Base-by-base conservation (phyloP, 2,113 vertebrate genomes). In the Anoura caudifer region DNA sequence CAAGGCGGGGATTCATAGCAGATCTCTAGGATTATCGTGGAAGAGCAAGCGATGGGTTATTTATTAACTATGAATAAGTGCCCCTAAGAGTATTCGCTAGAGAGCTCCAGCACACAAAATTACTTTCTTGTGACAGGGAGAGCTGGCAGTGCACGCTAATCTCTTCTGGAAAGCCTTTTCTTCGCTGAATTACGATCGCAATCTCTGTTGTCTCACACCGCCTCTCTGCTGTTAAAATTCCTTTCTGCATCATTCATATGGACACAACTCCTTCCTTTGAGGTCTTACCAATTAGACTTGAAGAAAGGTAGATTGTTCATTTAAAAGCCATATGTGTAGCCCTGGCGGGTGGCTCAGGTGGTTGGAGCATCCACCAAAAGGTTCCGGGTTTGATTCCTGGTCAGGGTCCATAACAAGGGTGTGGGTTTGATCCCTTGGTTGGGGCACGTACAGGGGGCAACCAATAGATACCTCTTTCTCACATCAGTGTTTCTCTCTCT, bases 221-320 rank as follows among this genome's bases (percentile, higher is more conserved):
- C 70, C 84, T 88, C 87, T 75, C 72, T 93, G 28, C 87, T 95
- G 90, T 92, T 91, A 93, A 97, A 93, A 97, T 97, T 97, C 95
- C 92, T 97, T 94, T 94, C 95, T 94, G 72, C 94, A 96, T 85
- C 95, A 95, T 97, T 95, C 92, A 94, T 83, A 54, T 9, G 41
- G 54, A 38, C 92, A 90, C 73, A 97, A 97, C 93, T 90, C 75
- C 86, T 97, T 89, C 43, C 83, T 91, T 93, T 93, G 95, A 90
- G 86, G 36, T 72, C 84, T 63, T 72, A 89, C 59, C 89, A 91
- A 81, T 75, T 59, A 90, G 43, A 59, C 80, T 90, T 90, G 38
- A 36, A 95, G 52, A 91, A 97, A 94, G 95, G 87, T 89, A 76
- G 80, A 56, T 61, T 82, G 38, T 91, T 61, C 52, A 72, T 86